A percentile compares a stretch with the other conserved stretches of the same genome.
These are phyloP conservation scores for Pterostichus madidus DNA, from an alignment of 2,888 invertebrate species.

Conservation along the genomic window DNA sequence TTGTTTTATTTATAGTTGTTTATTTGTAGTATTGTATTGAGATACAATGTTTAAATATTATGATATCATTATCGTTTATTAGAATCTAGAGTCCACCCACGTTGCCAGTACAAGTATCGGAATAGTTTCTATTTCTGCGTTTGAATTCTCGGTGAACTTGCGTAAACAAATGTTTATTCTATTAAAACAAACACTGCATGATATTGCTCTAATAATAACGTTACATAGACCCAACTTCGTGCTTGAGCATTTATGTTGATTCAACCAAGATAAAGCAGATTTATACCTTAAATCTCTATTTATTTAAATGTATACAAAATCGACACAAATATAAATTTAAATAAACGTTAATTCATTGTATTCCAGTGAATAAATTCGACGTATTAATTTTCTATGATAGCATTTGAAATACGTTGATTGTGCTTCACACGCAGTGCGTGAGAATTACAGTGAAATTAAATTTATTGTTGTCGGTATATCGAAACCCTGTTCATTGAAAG, in stretches of 20 bases:
- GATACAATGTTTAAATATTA: not conserved
- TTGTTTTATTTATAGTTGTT: not conserved
- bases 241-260: slow-evolving; percentile 25
- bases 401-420: not conserved
- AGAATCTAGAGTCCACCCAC: too few relatives aligned
- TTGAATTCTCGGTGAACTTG: slow-evolving; percentile 24
- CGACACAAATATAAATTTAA: too few relatives aligned
- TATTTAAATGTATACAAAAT: too few relatives aligned
- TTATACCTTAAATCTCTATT: not conserved
- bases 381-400: slow-evolving; percentile 4
- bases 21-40: slow-evolving; percentile 15
- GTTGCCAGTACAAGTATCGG: not conserved
- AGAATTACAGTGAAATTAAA: not conserved
- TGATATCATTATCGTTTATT: not conserved
- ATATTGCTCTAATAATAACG: slow-evolving; percentile 46
- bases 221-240: slow-evolving; percentile 24
- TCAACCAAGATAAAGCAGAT: slow-evolving; percentile 32
- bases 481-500: slow-evolving; percentile 15
- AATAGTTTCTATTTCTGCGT: slow-evolving; percentile 28
- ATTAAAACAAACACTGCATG: slow-evolving; percentile 44
- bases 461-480: slow-evolving; percentile 13
- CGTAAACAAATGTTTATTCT: slow-evolving; percentile 37
- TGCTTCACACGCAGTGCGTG: slow-evolving; percentile 11
- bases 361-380: not conserved
- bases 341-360: too few relatives aligned